Evolutionary conservation across 2,888 invertebrate species (phyloP).

Genomic region (Andrena bicolor): DNA sequence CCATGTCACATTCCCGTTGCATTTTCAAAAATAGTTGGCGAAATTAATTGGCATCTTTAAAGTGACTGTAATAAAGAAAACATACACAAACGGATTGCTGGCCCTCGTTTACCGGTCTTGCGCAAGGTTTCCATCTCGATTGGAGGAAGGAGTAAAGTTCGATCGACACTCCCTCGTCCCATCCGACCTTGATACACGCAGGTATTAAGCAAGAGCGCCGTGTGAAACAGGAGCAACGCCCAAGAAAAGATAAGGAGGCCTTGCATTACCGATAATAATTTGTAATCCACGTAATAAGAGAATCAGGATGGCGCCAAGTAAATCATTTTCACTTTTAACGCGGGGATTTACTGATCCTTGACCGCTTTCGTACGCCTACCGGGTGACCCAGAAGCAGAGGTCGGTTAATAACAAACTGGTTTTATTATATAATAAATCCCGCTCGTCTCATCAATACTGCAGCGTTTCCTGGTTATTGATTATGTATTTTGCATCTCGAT

Average conservation of each 20-base stretch:
- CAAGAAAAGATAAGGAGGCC: background rate
- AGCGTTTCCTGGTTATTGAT: too few species aligned
- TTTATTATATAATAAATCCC: too few species aligned
- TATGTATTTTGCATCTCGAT: too few species aligned
- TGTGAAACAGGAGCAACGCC: background rate
- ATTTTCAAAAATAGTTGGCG: background rate
- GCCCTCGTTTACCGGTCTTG: conserved; percentile 30
- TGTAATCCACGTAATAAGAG: background rate
- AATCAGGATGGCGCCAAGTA: background rate
- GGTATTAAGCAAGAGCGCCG: conserved; percentile 33
- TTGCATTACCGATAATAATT: conserved; percentile 5
- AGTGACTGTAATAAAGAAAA: background rate
- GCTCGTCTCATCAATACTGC: too few species aligned
- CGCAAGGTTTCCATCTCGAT: conserved; percentile 38
- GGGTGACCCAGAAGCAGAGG: background rate
- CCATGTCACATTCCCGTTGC: too few species aligned
- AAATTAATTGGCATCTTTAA: background rate
- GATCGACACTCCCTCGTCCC: conserved; percentile 29
- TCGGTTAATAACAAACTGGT: too few species aligned
- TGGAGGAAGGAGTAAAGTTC: conserved; percentile 24
- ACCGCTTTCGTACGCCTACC: conserved; percentile 3
- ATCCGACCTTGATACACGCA: conserved; percentile 38
- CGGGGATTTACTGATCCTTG: conserved; percentile 17
- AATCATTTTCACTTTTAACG: conserved; percentile 13
- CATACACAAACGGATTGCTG: conserved; percentile 5